Base-by-base conservation (phyloP, 1,140 invertebrate genomes). In the Solenopsis fugax region DNA sequence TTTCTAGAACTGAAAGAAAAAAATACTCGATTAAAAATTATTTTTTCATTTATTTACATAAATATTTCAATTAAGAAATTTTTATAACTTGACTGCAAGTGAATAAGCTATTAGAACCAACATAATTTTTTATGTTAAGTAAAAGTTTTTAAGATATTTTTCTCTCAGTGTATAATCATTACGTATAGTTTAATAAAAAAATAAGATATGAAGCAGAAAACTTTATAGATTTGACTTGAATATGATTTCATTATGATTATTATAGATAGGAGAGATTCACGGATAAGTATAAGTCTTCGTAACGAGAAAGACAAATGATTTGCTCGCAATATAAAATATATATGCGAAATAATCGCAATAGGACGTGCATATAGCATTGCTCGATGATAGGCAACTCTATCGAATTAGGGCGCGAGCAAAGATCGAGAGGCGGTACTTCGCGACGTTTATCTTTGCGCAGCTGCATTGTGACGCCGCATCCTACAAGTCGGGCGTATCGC, bases 401-500 rank as follows among this genome's bases (percentile, higher is more conserved):
- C 80, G 67, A 82, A 82, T 72, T 82, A 34, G 80, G 45, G 18
- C 71, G 72, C 71, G 82, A 85, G 82, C 72, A 85, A 77, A 76
- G 60, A 78, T 76, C 82, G 73, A 85, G 48, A 78, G 82, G 48
- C 73, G 73, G 60, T 52, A 85, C 58, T 52, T 58, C 24, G 48
- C 60, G 60, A 50, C 72, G 58, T 85, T 78, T 78, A 78, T 77
- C 58, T 85, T 50, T 48, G 48, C 41, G 48, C 82, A 65, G 73
- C 73, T 85, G 72, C 62, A 76, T 78, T 85, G 34, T 78, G 62
- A 85, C 72, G 50, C 54, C 73, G 82, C 82, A 56, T 76, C 67
- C 60, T 41, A 56, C 54, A 54, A 54, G 29, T 50, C 34, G 62
- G n/a, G 62, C 60, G 72, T 82, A 85, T 85, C 86, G 58, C n/a